Evolutionary conservation across 2,888 invertebrate species (phyloP), one percentile per base, ranked within the genome.

Genomic region (Drosophila gaucha): DNA sequence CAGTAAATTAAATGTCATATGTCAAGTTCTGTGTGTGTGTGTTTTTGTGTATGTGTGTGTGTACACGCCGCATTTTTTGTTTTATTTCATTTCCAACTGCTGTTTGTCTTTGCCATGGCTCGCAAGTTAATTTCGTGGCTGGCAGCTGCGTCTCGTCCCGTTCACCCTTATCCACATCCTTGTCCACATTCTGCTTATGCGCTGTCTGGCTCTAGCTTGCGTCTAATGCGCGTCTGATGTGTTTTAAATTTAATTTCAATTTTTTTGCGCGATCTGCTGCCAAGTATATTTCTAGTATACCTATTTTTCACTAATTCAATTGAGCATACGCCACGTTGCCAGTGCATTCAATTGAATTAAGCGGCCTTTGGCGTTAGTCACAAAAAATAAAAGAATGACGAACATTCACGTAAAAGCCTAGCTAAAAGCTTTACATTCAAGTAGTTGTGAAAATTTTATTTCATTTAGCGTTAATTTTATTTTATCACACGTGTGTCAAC

Each of bases 1-100:
- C 85, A 86, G 80, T 84, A 85, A 85, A 88, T 88, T 88, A 85
- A 85, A 85, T 88, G 86, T 88, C 84, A 83, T 86, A 86, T 85
- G 86, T 86, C 88, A 88, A 84, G 78, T 72, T 77, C 65, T 65
- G 18, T 60, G 12, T 58, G 51, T 67, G 38, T 26, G 59, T 66
- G n/a, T 50, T 20, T 49, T 20, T 50, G 12, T 39, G 16, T 38
- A 44, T 54, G 16, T 31, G 41, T n/a, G 20, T 63, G 67, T 67
- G 41, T 62, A 47, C 9, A 64, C 16, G 54, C 44, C 47, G 44
- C 49, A 28, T 39, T 41, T 55, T 70, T 75, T 60, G 63, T 78
- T 74, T 78, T 74, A 76, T 76, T 76, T 70, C 57, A 78, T 74
- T 78, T 78, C 38, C 79, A 70, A 78, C 66, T 73, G 73, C 69